Conservation (phyloP, 1,140 invertebrate genomes). For the Zaprionus capensis region DNA sequence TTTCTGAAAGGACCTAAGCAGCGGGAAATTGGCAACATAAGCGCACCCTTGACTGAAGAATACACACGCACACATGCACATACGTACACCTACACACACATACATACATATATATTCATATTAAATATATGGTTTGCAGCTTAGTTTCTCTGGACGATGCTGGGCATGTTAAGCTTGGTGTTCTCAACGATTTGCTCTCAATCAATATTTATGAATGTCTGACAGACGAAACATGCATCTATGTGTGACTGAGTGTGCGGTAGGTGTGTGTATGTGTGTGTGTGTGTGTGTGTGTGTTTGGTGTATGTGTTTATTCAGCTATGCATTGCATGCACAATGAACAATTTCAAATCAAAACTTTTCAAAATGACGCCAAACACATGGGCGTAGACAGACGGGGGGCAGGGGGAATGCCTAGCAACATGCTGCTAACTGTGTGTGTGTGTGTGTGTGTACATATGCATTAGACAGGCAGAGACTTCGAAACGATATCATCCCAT, state of each 20-base stretch:
- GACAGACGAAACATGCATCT: background rate
- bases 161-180: background rate
- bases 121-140: background rate
- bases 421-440: background rate
- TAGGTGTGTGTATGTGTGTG: background rate
- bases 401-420: background rate
- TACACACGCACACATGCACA: background rate
- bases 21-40: slow-evolving; percentile 4
- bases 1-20: background rate
- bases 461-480: background rate
- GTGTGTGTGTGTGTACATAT: slow-evolving; percentile 3
- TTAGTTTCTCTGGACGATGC: background rate
- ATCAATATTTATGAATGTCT: slow-evolving; percentile 28
- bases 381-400: background rate
- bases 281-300: background rate
- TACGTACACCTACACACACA: background rate
- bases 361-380: slow-evolving; percentile 35
- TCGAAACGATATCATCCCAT: background rate
- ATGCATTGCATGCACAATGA: slow-evolving; percentile 37
- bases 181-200: slow-evolving; percentile 18
- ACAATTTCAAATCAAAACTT: slow-evolving; percentile 43
- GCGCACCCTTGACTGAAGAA: background rate
- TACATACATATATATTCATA: background rate
- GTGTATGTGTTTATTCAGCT: slow-evolving; percentile 23
- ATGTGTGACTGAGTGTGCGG: background rate